These are phyloP conservation scores for Branchellion lobata DNA, from an alignment of 2,888 invertebrate genomes.

Conservation along the genomic window DNA sequence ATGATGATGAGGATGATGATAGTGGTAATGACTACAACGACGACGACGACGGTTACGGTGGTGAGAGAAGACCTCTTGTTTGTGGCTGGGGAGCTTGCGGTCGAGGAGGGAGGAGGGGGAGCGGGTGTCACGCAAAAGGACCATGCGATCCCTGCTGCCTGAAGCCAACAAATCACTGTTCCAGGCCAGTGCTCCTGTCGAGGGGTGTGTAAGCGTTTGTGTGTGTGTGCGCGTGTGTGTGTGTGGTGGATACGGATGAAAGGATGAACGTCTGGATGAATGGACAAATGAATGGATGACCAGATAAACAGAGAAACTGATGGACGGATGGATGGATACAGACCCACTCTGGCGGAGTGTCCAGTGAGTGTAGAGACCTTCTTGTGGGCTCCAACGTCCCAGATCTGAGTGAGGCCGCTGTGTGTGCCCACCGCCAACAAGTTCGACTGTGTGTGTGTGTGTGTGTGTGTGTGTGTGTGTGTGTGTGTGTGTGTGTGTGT, in stretches of 20 bases:
- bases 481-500: too few species aligned
- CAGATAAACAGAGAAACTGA: too few species aligned
- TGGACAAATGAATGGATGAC: too few species aligned
- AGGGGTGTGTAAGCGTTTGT: too few species aligned
- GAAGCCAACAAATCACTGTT: constrained; percentile 92
- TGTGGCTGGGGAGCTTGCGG: constrained; percentile 71
- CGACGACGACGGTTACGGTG: background rate
- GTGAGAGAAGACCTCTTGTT: constrained; percentile 74
- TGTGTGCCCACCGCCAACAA: constrained; percentile 45
- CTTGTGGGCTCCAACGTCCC: constrained; percentile 43
- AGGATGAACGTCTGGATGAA: too few species aligned
- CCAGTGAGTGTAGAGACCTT: constrained; percentile 31
- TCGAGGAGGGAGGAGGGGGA: constrained; percentile 49
- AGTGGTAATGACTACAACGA: too few species aligned
- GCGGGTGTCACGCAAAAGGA: constrained; percentile 88
- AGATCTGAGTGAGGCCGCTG: constrained; percentile 41
- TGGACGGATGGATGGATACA: too few species aligned
- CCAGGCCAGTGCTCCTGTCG: constrained; percentile 84
- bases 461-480: too few species aligned
- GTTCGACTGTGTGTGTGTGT: constrained; percentile 20
- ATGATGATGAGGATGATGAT: too few species aligned
- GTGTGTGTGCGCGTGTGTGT: too few species aligned
- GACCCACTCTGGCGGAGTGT: constrained; percentile 44
- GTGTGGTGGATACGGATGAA: too few species aligned
- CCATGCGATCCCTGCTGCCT: constrained; percentile 88